Conservation (phyloP, 2,797 vertebrate species). For the Anabacerthia variegaticeps region DNA sequence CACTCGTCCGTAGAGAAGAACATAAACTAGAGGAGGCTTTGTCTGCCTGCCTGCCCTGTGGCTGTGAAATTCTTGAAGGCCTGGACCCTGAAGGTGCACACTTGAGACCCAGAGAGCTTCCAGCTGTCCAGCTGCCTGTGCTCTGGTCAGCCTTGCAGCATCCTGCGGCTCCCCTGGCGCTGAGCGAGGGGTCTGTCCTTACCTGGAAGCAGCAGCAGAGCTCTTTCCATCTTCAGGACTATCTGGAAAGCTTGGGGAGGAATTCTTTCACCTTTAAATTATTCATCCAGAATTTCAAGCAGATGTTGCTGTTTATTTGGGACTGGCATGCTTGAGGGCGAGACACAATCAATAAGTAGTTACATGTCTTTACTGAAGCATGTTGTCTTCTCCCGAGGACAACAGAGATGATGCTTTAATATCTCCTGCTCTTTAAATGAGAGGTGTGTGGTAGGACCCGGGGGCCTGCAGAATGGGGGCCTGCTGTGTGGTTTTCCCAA, state of each 20-base stretch:
- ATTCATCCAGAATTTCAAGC: neutral
- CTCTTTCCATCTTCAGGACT: neutral
- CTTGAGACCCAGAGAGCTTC: neutral
- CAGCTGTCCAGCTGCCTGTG: neutral
- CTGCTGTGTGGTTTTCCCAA: neutral
- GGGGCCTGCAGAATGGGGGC: neutral
- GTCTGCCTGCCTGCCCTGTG: neutral
- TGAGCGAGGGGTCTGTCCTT: neutral
- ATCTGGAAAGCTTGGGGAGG: neutral
- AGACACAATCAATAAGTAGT: neutral
- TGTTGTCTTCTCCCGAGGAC: neutral
- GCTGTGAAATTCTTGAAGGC: neutral
- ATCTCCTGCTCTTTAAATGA: neutral
- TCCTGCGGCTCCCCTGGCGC: neutral
- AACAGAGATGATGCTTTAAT: neutral
- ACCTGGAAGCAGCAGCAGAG: neutral
- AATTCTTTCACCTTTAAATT: neutral
- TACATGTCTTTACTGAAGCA: neutral
- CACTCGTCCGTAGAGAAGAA: rapidly evolving
- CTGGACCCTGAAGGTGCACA: neutral
- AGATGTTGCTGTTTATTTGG: neutral
- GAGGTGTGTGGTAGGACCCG: neutral
- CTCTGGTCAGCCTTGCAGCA: neutral
- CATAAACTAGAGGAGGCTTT: neutral
- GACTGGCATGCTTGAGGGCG: neutral